These are phyloP conservation scores for Enteromius thamalakanensis DNA, from an alignment of 2,797 vertebrate species.

Conservation along the genomic window DNA sequence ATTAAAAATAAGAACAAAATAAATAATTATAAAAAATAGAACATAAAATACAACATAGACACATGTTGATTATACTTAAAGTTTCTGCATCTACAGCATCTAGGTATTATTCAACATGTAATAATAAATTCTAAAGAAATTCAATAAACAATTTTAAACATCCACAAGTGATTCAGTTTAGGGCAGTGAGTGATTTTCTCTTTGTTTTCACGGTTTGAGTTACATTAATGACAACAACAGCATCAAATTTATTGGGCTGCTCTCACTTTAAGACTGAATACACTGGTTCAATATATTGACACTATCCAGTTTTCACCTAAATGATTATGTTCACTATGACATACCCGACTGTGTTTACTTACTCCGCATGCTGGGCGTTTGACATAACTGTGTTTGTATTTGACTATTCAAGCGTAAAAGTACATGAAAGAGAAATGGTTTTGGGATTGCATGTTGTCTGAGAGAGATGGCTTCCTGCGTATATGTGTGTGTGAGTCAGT, in stretches of 20 bases:
- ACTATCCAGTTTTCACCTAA: neutral
- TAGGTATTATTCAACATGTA: too few relatives aligned
- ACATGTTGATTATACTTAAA: neutral
- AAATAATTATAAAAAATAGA: neutral
- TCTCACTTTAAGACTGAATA: neutral
- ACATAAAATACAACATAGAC: neutral
- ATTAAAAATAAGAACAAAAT: neutral
- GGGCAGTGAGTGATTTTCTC: neutral
- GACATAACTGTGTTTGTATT: slow-evolving; percentile 1
- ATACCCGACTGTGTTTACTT: neutral
- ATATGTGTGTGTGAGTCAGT: neutral
- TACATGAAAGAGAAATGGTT: neutral
- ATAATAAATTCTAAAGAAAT: neutral
- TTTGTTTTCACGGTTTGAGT: neutral
- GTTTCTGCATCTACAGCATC: too few relatives aligned
- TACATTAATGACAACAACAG: neutral
- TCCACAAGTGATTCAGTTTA: neutral
- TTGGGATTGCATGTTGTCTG: neutral
- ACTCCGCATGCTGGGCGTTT: neutral
- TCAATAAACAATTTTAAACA: neutral
- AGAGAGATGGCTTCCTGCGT: neutral
- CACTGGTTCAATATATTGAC: neutral
- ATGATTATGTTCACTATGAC: neutral
- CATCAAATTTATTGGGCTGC: neutral
- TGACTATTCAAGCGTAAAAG: neutral